phyloP scores from a whole-genome alignment of 2,113 vertebrate species.

The Platysteira castanea region DNA sequence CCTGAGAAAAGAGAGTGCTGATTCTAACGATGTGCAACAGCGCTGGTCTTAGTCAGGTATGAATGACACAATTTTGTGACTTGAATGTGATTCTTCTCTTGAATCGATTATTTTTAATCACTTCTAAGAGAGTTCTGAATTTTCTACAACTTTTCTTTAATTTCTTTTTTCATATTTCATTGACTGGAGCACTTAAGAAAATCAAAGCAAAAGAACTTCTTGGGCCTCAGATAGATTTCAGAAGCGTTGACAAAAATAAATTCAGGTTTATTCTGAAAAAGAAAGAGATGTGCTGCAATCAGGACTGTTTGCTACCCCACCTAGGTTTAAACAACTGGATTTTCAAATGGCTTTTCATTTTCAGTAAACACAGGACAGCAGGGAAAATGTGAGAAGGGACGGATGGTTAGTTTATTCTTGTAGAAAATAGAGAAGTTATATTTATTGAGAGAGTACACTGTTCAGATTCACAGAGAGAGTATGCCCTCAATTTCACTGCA shows the following conservation, averaged over 20 bases:
- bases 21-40: neutral
- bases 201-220: neutral
- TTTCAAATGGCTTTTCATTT: slow-evolving; percentile 57
- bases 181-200: neutral
- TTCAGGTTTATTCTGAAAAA: neutral
- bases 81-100: neutral
- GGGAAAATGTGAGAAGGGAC: neutral
- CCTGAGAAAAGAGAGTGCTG: neutral
- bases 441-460: slow-evolving; percentile 68
- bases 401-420: slow-evolving; percentile 39
- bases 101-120: neutral
- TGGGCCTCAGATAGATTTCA: neutral
- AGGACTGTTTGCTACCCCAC: neutral
- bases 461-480: slow-evolving; percentile 68
- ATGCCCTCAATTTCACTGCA: slow-evolving; percentile 78
- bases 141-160: neutral
- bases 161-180: neutral
- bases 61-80: neutral
- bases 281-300: neutral
- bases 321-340: slow-evolving; percentile 9
- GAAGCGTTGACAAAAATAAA: neutral
- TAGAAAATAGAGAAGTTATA: slow-evolving; percentile 68
- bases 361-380: neutral
- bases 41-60: neutral
- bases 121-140: neutral